A percentile compares a stretch with the other conserved stretches of the same genome.
Evolutionary conservation across 1,140 invertebrate genomes (phyloP).

Genomic region (Caenorhabditis remanei): DNA sequence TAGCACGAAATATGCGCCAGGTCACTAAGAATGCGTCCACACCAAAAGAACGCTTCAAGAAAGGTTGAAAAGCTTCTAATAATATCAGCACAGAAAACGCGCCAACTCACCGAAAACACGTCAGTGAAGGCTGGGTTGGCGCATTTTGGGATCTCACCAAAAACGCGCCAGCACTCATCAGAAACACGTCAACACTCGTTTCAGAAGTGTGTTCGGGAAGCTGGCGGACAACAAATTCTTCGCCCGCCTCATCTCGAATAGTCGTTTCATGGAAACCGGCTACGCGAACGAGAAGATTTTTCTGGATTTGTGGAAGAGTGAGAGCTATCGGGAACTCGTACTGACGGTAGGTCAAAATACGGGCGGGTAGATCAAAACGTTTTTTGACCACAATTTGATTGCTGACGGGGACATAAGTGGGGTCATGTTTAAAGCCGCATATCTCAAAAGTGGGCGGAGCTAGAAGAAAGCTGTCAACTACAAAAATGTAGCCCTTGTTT

Average conservation of each 20-base stretch:
- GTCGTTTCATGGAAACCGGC: slow-evolving; percentile 31
- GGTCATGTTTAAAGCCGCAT: too few species aligned
- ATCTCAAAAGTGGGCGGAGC: too few species aligned
- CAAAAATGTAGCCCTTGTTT: too few species aligned
- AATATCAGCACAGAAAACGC: too few species aligned
- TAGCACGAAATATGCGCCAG: neutral
- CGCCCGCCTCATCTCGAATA: neutral
- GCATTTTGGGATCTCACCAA: too few species aligned
- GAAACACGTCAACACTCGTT: neutral
- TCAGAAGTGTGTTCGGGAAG: slow-evolving; percentile 3
- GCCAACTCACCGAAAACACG: neutral
- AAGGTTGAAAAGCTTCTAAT: too few species aligned
- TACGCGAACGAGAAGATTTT: slow-evolving; percentile 30
- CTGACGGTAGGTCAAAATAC: neutral
- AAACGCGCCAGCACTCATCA: neutral
- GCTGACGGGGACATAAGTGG: too few species aligned
- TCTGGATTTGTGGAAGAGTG: slow-evolving; percentile 46
- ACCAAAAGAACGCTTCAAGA: too few species aligned
- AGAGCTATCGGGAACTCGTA: slow-evolving; percentile 40
- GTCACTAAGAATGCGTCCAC: neutral
- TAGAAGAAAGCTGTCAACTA: too few species aligned
- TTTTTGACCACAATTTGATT: too few species aligned
- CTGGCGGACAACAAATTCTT: slow-evolving; percentile 2
- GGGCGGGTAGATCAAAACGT: too few species aligned
- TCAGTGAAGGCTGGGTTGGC: neutral